Base-by-base conservation (phyloP, 2,113 vertebrate species). In the Solea senegalensis region DNA sequence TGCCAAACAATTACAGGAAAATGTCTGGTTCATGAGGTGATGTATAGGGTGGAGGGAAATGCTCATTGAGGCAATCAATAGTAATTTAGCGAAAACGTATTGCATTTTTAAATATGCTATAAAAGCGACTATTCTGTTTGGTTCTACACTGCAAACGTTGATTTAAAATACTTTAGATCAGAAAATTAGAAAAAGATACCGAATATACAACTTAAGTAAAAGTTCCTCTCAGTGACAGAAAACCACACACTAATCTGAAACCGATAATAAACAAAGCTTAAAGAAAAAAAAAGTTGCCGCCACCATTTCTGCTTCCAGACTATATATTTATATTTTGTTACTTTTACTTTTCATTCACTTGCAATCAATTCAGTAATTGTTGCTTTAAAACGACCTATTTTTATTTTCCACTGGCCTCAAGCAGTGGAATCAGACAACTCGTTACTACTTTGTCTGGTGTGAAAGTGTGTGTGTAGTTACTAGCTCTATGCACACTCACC, bases 391-490 rank as follows among this genome's bases (percentile, higher is more conserved):
- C 55, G 57, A 48, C 40, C 69, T 80, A 65, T 86, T 80, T 80
- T 67, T 77, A 66, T 63, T 50, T 80, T 50, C 26, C 3, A 72
- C 66, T 62, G 69, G 75, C 76, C 78, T 81, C 65, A 68, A 68
- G 83, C 71, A 69, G 86, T 68, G 53, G 50, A 63, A 82, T 86
- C 55, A 82, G 60, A 84, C 50, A 74, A 27, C 58, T 56, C 50
- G 45, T 41, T 28, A 2, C 45, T 9, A 55, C 15, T 39, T 14
- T 8, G 2, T 58, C 9, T 61, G 71, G 3, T 40, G 9, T 62
- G 65, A n/a, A n/a, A 34, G n/a, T 51, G 8, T 51, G 39, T 69
- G 40, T 58, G 7, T 3, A 21, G 21, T 21, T 21, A 21, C 21
- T 21, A 21, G 34, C 26, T 4, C 21, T 46, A 28, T 60, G 53